Conservation (phyloP, 1,140 invertebrate species). For the Drosophila sturtevanti region DNA sequence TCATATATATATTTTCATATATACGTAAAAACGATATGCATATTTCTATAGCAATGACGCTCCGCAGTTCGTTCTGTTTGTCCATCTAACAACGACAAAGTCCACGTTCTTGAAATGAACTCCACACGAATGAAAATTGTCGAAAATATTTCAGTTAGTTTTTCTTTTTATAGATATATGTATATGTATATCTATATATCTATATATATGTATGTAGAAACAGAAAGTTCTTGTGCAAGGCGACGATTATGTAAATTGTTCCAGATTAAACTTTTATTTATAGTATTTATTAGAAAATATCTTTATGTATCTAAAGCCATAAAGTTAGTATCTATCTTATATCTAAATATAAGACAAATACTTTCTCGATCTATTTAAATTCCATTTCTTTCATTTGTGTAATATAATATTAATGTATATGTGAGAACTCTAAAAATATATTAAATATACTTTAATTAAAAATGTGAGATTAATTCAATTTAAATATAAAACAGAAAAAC, state of each 20-base stretch:
- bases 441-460: not conserved
- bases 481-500: not conserved
- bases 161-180: not conserved
- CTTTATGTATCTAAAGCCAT: no score
- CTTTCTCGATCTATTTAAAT: no score
- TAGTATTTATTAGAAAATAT: not conserved
- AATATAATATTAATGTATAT: no score
- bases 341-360: no score
- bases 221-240: not conserved
- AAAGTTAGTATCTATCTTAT: no score
- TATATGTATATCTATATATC: no score
- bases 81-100: constrained; percentile 47
- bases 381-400: no score
- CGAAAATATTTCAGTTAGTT: constrained; percentile 39
- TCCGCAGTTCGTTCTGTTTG: constrained; percentile 39
- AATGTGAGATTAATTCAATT: not conserved
- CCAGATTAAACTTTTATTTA: not conserved
- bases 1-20: constrained; percentile 6
- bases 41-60: constrained; percentile 39
- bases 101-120: constrained; percentile 69
- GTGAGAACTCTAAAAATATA: no score
- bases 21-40: not conserved
- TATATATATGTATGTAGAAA: not conserved
- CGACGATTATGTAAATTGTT: not conserved
- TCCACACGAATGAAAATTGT: constrained; percentile 55